Evolutionary conservation across 1,140 invertebrate species (phyloP), one percentile per base, ranked within the genome.

Genomic region (Drosophila lowei): DNA sequence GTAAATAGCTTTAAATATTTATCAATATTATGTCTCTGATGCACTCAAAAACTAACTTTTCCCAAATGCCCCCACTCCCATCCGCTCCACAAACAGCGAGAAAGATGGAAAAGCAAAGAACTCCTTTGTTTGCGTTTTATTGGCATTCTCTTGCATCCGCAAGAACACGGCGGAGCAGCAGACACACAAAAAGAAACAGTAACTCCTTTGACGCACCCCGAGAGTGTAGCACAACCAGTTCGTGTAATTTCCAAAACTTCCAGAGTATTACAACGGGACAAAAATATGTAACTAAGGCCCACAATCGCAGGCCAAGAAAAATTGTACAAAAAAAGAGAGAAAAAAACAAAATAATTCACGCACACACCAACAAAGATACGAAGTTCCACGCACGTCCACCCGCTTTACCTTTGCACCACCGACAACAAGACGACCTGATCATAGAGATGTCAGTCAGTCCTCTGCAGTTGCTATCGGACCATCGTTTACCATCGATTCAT

Each of bases 51-150:
- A 42, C 65, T 30, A 56, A 68, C 64, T 67, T 28, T 53, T 38
- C 11, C 11, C 34, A 28, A 18, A 64, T 44, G 16, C 43, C 47
- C 30, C 56, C 47, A 56, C 21, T 11, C 21, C 53, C 57, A 38
- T 64, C 42, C 66, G 59, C 59, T 71, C 66, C 60, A 66, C 68
- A 76, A 13, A 21, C 71, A 59, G 54, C 49, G 34, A 71, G 58
- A 50, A 18, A 66, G 61, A 62, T 71, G 48, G 64, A 70, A 68
- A 74, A 23, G 54, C 61, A 59, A 72, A 80, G 64, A 83, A 77
- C 72, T 84, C 76, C 79, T 85, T 84, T 84, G 79, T 83, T 83
- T 83, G 79, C 71, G 66, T 65, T 60, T 68, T 75, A 53, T 61
- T 52, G 50, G 38, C 67, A 73, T 47, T 56, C 38, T 47, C 49